These are phyloP conservation scores for Callospermophilus lateralis DNA, from an alignment of 2,113 vertebrate genomes.

Conservation along the genomic window DNA sequence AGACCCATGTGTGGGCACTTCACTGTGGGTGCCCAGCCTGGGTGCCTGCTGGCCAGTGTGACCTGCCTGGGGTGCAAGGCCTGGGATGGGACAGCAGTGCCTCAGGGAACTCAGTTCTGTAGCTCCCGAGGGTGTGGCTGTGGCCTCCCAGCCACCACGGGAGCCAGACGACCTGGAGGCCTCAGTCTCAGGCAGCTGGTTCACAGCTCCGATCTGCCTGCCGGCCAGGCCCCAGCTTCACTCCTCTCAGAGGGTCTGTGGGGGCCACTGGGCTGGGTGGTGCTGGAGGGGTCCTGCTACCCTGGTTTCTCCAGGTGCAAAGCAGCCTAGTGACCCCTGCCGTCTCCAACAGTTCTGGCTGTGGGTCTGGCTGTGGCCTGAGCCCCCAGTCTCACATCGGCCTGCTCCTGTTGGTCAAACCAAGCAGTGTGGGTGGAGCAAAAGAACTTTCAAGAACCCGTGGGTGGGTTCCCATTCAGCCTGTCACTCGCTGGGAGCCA, in stretches of 20 bases:
- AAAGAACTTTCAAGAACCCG: neutral
- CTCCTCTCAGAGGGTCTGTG: neutral
- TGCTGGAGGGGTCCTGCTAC: neutral
- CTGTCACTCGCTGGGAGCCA: neutral
- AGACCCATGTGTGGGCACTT: neutral
- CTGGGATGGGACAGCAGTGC: neutral
- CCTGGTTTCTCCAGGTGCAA: neutral
- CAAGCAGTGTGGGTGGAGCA: neutral
- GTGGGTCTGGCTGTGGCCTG: neutral
- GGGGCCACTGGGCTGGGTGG: neutral
- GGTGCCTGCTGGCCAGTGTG: too few species aligned
- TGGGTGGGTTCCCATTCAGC: fast-evolving
- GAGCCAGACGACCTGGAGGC: fast-evolving
- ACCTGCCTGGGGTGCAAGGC: neutral
- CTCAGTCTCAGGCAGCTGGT: fast-evolving
- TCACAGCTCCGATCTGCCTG: neutral
- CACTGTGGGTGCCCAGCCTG: neutral
- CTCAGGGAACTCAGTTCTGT: neutral
- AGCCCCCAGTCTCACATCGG: neutral
- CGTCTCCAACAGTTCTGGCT: neutral
- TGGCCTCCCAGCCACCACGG: neutral
- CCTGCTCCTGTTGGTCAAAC: neutral
- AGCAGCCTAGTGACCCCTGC: neutral
- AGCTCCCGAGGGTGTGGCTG: neutral
- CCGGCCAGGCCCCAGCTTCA: neutral